Conservation (phyloP, 2,797 vertebrate species). For the Aplochiton taeniatus region DNA sequence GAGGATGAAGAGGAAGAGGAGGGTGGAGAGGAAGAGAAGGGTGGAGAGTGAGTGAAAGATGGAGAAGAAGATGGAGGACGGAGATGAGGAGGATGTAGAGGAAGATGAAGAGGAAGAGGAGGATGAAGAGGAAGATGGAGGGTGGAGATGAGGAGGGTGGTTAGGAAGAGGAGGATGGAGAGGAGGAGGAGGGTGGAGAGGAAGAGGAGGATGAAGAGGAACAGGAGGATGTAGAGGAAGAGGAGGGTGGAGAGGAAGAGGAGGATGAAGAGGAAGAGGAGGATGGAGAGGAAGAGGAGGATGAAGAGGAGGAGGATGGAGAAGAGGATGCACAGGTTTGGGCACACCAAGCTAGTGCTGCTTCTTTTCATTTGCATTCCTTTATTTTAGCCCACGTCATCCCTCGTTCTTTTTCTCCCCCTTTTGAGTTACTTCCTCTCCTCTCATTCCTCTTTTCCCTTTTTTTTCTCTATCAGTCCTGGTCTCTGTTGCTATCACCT, state of each 20-base stretch:
- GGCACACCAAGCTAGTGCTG: neutral
- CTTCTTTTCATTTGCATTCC: neutral
- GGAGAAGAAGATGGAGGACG: too few relatives aligned
- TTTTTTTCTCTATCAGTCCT: conserved; percentile 2
- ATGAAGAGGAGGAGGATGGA: neutral
- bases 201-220: neutral
- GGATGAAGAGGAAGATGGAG: neutral
- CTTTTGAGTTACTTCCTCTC: neutral
- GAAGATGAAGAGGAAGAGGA: neutral
- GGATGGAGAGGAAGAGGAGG: neutral
- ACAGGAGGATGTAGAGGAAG: neutral
- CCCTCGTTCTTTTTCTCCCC: neutral
- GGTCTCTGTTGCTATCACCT: conserved; percentile 25
- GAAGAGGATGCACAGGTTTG: neutral
- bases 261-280: neutral
- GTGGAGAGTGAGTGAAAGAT: neutral
- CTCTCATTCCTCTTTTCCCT: neutral
- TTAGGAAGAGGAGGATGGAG: neutral
- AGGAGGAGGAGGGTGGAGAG: neutral
- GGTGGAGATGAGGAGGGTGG: neutral
- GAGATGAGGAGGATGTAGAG: neutral
- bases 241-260: too few relatives aligned
- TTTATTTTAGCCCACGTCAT: neutral
- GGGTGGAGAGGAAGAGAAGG: neutral
- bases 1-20: neutral